Evolutionary conservation across 2,797 vertebrate genomes (phyloP).

Genomic region (Tympanoctomys barrerae): DNA sequence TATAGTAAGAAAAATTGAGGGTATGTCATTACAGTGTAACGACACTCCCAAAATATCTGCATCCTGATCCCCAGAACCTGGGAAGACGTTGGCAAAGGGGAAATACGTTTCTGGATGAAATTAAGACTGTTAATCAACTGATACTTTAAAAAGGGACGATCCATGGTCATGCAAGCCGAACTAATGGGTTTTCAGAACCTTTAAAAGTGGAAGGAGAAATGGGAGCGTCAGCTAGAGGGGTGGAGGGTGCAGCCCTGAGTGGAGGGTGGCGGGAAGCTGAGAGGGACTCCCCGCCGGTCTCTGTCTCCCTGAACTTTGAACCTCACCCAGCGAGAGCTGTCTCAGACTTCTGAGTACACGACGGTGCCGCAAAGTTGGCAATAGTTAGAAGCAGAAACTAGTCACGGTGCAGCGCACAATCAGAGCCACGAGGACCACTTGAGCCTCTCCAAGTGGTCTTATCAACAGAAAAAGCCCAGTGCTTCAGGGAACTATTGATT

Average conservation of each 20-base stretch:
- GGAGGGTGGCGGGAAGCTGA: not conserved
- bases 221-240: not conserved
- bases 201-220: not conserved
- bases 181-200: accelerated
- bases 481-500: not conserved
- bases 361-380: accelerated
- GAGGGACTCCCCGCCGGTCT: accelerated
- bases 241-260: accelerated
- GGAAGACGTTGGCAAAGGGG: not conserved
- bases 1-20: not conserved
- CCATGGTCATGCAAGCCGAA: accelerated
- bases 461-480: not conserved
- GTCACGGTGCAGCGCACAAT: not conserved
- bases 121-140: not conserved
- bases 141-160: not conserved
- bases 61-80: too few species aligned
- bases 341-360: not conserved
- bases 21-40: not conserved
- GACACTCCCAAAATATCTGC: not conserved
- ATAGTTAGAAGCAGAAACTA: not conserved
- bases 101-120: not conserved
- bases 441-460: accelerated
- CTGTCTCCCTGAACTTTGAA: accelerated
- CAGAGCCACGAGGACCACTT: not conserved
- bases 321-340: not conserved